phyloP scores from a whole-genome alignment of 2,888 invertebrate genomes.

The Pseudanteris insignis region DNA sequence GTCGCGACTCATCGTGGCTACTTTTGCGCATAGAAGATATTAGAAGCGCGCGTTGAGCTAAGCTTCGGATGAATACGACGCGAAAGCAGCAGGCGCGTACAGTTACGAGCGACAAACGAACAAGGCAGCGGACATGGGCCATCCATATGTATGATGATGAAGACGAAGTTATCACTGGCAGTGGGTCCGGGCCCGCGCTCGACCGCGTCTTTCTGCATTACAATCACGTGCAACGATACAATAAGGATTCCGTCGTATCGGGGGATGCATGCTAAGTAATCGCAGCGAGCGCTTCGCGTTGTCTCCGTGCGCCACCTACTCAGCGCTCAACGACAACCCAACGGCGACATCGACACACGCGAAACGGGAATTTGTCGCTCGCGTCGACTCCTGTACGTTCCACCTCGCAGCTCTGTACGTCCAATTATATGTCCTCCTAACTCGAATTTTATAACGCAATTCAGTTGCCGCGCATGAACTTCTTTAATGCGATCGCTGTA shows the following conservation, averaged over 20 bases:
- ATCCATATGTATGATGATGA: slow-evolving; percentile 64
- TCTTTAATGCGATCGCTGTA: no score
- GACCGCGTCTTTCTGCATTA: slow-evolving; percentile 65
- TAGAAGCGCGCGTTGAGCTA: no score
- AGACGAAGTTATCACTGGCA: slow-evolving; percentile 60
- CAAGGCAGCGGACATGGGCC: slow-evolving; percentile 49
- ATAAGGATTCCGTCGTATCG: slow-evolving; percentile 66
- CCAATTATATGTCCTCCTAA: no score
- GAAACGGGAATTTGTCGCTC: slow-evolving; percentile 33
- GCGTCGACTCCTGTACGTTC: slow-evolving; percentile 4
- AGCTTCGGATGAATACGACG: slow-evolving; percentile 35
- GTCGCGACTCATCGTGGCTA: no score
- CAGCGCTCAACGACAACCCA: slow-evolving; percentile 10
- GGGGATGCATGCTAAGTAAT: slow-evolving; percentile 66
- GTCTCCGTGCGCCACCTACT: slow-evolving; percentile 35
- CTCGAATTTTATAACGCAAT: no score
- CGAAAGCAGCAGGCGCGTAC: slow-evolving; percentile 33
- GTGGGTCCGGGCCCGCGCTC: slow-evolving; percentile 54
- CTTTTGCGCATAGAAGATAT: no score
- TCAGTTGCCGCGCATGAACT: neutral
- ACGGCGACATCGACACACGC: slow-evolving; percentile 22
- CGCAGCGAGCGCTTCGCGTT: slow-evolving; percentile 47
- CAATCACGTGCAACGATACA: slow-evolving; percentile 66
- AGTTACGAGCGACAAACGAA: slow-evolving; percentile 41
- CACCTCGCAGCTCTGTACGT: neutral